Conservation (phyloP, 2,113 vertebrate genomes). For the Syngnathus typhle region DNA sequence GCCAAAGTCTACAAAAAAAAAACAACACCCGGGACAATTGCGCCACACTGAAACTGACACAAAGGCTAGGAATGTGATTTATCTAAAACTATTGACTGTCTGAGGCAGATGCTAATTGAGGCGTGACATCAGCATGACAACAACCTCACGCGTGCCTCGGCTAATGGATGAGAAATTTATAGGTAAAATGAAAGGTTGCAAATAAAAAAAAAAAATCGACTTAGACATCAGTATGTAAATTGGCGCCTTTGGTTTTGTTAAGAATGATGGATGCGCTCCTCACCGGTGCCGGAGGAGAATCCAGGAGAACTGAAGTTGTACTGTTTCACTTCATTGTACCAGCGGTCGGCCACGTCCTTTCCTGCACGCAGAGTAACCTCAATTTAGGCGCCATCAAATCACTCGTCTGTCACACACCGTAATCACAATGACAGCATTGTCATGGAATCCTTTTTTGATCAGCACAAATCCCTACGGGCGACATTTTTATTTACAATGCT, state of each 20-base stretch:
- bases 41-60: slow-evolving; percentile 15
- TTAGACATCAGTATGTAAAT: too few species aligned
- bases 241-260: too few species aligned
- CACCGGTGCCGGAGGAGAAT: slow-evolving; percentile 92
- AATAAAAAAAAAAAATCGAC: not conserved
- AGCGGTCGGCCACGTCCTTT: slow-evolving; percentile 89
- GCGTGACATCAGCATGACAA: slow-evolving; percentile 19
- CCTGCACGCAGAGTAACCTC: slow-evolving; percentile 64
- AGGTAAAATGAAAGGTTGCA: slow-evolving; percentile 3
- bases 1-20: slow-evolving; percentile 12
- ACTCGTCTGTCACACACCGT: not conserved
- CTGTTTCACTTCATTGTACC: slow-evolving; percentile 94
- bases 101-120: slow-evolving; percentile 30
- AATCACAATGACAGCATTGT: slow-evolving; percentile 6
- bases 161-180: slow-evolving; percentile 7
- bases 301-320: slow-evolving; percentile 93
- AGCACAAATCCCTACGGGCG: slow-evolving; percentile 3
- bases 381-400: slow-evolving; percentile 14
- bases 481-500: slow-evolving; percentile 12
- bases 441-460: slow-evolving; percentile 1
- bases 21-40: slow-evolving; percentile 22
- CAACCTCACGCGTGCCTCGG: slow-evolving; percentile 10
- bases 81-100: slow-evolving; percentile 11
- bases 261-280: slow-evolving; percentile 37
- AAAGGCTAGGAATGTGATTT: slow-evolving; percentile 15